Evolutionary conservation across 2,113 vertebrate genomes (phyloP).

Genomic region (Channa argus): DNA sequence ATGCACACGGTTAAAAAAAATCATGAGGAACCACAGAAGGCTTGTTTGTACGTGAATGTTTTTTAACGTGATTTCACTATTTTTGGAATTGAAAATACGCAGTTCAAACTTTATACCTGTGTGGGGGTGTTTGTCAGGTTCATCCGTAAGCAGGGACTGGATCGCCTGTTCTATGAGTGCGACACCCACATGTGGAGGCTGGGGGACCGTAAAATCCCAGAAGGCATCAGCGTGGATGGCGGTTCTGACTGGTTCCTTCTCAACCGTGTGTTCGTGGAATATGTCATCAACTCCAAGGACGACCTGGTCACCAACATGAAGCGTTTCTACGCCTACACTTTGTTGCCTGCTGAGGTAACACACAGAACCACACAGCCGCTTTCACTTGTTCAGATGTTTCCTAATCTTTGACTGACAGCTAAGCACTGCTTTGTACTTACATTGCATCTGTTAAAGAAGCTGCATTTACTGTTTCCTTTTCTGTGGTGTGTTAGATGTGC

Average conservation of each 20-base stretch:
- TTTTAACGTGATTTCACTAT: not conserved
- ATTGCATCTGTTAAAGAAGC: slow-evolving; percentile 22
- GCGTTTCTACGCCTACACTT: slow-evolving; percentile 94
- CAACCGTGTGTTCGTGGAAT: slow-evolving; percentile 95
- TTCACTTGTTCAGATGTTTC: slow-evolving; percentile 8
- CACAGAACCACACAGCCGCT: slow-evolving; percentile 11
- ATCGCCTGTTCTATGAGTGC: slow-evolving; percentile 95
- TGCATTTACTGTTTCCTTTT: not conserved
- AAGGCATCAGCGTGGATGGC: slow-evolving; percentile 93
- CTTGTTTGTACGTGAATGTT: slow-evolving; percentile 9
- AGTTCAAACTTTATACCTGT: not conserved
- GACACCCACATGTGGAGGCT: slow-evolving; percentile 99
- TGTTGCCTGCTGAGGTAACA: slow-evolving; percentile 95
- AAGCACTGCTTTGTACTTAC: slow-evolving; percentile 23
- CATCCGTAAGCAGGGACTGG: slow-evolving; percentile 96
- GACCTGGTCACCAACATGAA: slow-evolving; percentile 96
- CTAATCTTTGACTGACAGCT: slow-evolving; percentile 29
- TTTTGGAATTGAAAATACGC: not conserved
- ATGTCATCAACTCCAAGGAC: slow-evolving; percentile 92
- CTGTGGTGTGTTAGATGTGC: not conserved
- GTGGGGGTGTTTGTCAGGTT: slow-evolving; percentile 82
- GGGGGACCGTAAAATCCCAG: slow-evolving; percentile 95
- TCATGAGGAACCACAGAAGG: not conserved
- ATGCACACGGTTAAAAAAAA: not conserved
- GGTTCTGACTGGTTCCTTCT: slow-evolving; percentile 98